These are phyloP conservation scores for Hermaeophaga mercurialis DNA, from an alignment of 2,888 invertebrate genomes.

Conservation along the genomic window DNA sequence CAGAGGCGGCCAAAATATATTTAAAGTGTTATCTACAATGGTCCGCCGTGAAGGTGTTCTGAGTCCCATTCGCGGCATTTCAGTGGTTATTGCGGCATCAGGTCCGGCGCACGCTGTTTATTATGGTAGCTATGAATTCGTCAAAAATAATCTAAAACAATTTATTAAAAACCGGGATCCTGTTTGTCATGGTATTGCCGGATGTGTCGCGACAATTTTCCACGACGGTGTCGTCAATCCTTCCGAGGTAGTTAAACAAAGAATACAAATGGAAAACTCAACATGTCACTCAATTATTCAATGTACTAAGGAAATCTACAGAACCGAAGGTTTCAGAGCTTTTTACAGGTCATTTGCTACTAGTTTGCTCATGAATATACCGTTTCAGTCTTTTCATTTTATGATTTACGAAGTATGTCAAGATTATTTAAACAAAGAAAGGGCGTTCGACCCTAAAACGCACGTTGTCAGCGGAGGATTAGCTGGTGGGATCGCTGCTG, in stretches of 20 bases:
- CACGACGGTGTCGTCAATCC: conserved; percentile 20
- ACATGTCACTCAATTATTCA: background rate
- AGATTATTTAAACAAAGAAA: conserved; percentile 9
- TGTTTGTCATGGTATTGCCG: conserved; percentile 16
- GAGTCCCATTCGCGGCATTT: conserved; percentile 13
- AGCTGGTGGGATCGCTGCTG: conserved; percentile 18
- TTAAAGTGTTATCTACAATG: conserved; percentile 10
- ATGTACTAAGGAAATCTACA: conserved; percentile 9
- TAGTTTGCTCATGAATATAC: conserved; percentile 14
- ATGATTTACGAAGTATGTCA: conserved; percentile 15
- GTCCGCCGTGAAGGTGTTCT: conserved; percentile 8
- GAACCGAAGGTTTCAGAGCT: conserved; percentile 15
- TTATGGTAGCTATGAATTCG: conserved; percentile 14
- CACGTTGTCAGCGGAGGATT: conserved; percentile 20
- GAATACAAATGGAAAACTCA: conserved; percentile 17
- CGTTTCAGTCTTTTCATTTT: conserved; percentile 21
- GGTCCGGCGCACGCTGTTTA: conserved; percentile 20
- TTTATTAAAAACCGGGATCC: background rate
- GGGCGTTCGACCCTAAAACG: conserved; percentile 3
- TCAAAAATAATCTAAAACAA: background rate
- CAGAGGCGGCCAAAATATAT: background rate
- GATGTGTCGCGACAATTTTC: conserved; percentile 14
- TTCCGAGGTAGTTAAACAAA: conserved; percentile 18
- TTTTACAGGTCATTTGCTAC: conserved; percentile 20
- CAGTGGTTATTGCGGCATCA: conserved; percentile 6